These are phyloP conservation scores for Otis tarda DNA, from an alignment of 2,113 vertebrate species.

Conservation along the genomic window DNA sequence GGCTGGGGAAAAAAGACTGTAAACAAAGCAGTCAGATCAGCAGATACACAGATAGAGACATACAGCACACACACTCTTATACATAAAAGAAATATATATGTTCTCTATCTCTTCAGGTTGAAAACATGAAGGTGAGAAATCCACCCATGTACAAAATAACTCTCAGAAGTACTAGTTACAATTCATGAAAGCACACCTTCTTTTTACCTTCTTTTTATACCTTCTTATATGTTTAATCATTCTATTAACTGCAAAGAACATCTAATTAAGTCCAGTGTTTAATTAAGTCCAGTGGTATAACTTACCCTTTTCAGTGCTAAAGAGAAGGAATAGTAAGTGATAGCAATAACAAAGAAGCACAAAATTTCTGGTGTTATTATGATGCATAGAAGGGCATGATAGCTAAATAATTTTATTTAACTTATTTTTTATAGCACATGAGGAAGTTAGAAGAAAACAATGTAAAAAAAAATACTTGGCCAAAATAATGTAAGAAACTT, in stretches of 20 bases:
- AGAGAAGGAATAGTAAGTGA: background rate
- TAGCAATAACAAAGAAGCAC: background rate
- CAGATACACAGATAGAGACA: background rate
- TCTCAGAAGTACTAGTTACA: background rate
- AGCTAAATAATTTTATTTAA: background rate
- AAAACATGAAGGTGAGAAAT: background rate
- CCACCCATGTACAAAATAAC: background rate
- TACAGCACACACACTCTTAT: accelerated
- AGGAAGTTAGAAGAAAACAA: background rate
- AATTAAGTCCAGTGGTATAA: background rate
- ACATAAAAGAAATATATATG: background rate
- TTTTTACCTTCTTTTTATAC: background rate
- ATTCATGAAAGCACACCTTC: background rate
- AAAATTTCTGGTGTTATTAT: background rate
- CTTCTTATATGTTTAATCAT: background rate
- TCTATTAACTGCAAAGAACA: background rate
- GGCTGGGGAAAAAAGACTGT: background rate
- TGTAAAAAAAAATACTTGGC: background rate
- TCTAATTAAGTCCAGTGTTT: background rate
- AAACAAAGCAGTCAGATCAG: background rate
- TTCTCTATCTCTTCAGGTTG: background rate
- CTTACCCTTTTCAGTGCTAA: background rate
- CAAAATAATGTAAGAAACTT: background rate
- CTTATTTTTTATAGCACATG: background rate
- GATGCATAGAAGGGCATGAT: background rate